These are phyloP conservation scores for Bombycilla garrulus DNA, from an alignment of 2,113 vertebrate species.

Conservation along the genomic window DNA sequence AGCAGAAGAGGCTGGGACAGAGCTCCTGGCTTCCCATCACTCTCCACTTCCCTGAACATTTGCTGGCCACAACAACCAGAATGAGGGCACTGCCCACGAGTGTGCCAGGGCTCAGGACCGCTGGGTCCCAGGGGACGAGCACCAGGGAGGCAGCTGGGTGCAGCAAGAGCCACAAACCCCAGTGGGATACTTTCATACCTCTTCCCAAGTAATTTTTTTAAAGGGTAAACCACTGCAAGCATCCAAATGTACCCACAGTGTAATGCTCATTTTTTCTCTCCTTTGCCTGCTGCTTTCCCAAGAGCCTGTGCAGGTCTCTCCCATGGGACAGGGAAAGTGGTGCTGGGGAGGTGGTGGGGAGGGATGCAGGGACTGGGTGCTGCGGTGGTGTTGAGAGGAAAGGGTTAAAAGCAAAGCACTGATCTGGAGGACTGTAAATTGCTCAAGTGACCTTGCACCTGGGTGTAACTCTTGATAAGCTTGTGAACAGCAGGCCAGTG, in stretches of 20 bases:
- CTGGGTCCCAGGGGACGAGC: background rate
- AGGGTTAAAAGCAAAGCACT: background rate
- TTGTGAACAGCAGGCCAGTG: background rate
- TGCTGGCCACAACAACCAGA: background rate
- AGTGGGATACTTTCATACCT: background rate
- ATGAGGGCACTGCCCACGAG: rapidly evolving
- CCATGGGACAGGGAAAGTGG: background rate
- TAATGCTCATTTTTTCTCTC: background rate
- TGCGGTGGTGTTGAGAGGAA: background rate
- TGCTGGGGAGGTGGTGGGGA: background rate
- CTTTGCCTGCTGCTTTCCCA: background rate
- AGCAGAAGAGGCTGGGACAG: background rate
- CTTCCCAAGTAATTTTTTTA: background rate
- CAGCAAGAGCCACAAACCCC: background rate
- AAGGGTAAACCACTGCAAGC: background rate
- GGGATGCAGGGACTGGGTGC: background rate
- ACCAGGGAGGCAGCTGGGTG: rapidly evolving
- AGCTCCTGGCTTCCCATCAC: background rate
- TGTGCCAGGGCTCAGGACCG: background rate
- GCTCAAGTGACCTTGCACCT: background rate
- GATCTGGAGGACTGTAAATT: background rate
- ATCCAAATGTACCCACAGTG: background rate
- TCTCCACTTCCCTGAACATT: rapidly evolving
- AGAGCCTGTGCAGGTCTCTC: rapidly evolving
- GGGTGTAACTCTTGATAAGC: background rate